Evolutionary conservation across 23 tunicate genomes (phyloP).

Genomic region (Corella eumyota): DNA sequence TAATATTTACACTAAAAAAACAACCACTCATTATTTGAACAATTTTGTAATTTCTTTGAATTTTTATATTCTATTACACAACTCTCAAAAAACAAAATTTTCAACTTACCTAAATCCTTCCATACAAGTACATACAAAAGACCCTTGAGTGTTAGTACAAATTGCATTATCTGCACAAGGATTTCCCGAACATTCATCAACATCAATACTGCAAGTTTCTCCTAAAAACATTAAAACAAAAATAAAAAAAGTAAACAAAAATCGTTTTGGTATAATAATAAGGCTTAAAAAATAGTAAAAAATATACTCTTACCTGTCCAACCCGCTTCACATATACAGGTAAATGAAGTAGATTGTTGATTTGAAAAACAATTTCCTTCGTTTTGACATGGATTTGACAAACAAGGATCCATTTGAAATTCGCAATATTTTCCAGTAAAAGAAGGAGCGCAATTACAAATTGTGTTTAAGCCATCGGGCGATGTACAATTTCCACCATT

Average conservation of each 20-base stretch:
- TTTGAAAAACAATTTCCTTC: not conserved
- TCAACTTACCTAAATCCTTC: slow-evolving; percentile 13
- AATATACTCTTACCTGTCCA: not conserved
- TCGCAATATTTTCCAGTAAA: no score
- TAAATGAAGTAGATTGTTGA: not conserved
- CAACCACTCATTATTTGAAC: no score
- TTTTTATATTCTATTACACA: no score
- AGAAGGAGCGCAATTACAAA: no score
- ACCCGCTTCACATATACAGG: slow-evolving; percentile 1
- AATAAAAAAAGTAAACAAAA: not conserved
- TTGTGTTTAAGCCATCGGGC: no score
- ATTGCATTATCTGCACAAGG: slow-evolving; percentile 20
- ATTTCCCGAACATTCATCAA: slow-evolving; percentile 15
- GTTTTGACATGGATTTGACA: not conserved
- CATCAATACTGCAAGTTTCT: not conserved
- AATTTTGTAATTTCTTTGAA: no score
- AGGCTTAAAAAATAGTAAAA: not conserved
- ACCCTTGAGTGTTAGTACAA: slow-evolving; percentile 13
- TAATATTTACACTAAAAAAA: no score
- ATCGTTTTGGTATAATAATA: not conserved
- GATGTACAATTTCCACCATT: no score
- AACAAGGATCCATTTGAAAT: slow-evolving; percentile 1
- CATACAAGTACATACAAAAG: slow-evolving; percentile 18
- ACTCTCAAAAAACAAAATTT: no score
- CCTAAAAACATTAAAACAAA: not conserved